phyloP scores from a whole-genome alignment of 1,140 invertebrate species.

The Listronotus bonariensis region DNA sequence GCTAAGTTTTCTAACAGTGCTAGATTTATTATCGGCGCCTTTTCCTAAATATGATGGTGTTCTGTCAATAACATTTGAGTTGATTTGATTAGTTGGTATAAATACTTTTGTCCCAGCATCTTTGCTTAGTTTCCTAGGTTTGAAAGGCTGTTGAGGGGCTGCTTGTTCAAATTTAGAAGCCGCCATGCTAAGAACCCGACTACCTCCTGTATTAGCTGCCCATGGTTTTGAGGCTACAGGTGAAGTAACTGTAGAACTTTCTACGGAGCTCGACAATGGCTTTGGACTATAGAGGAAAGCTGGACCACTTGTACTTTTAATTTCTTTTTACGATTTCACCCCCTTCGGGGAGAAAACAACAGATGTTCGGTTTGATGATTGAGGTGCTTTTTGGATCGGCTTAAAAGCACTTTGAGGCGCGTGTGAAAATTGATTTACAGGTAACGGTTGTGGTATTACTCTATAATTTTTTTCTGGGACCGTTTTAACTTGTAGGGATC shows the following conservation, averaged over 20 bases:
- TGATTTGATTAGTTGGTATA: neutral
- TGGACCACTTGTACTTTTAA: constrained; percentile 33
- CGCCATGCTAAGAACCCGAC: constrained; percentile 54
- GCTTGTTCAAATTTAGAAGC: constrained; percentile 58
- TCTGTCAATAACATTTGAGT: constrained; percentile 11
- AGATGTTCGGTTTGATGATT: constrained; percentile 33
- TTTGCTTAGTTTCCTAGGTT: constrained; percentile 45
- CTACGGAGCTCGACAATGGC: constrained; percentile 37
- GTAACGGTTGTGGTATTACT: constrained; percentile 60
- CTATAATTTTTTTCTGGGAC: constrained; percentile 50
- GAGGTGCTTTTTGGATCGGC: constrained; percentile 54
- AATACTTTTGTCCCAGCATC: constrained; percentile 25
- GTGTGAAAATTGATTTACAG: constrained; percentile 72
- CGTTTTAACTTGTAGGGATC: constrained; percentile 56
- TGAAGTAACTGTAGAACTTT: constrained; percentile 26
- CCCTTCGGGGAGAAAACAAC: constrained; percentile 29
- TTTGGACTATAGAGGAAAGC: constrained; percentile 53
- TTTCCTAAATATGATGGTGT: constrained; percentile 21
- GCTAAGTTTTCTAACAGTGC: constrained; percentile 50
- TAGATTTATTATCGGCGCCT: constrained; percentile 29
- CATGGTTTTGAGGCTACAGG: constrained; percentile 50
- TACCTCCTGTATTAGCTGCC: constrained; percentile 52
- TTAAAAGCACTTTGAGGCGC: constrained; percentile 73
- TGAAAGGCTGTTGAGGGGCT: constrained; percentile 40
- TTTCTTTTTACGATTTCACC: constrained; percentile 39